phyloP scores from a whole-genome alignment of 2,797 vertebrate species.

The Enteromius afrohamiltoni region DNA sequence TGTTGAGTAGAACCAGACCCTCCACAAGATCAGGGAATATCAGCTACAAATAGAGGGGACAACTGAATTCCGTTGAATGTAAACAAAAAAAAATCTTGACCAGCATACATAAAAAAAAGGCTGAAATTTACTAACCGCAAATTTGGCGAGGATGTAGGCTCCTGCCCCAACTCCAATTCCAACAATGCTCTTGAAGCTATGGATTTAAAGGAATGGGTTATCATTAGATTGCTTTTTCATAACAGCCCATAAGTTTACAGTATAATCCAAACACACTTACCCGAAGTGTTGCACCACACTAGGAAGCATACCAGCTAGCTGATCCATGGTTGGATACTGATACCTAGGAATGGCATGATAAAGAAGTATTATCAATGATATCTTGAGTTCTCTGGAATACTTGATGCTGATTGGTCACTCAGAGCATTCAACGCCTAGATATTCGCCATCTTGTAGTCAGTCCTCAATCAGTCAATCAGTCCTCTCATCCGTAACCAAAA shows the following conservation, averaged over 20 bases:
- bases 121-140: constrained; percentile 85
- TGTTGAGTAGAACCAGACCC: constrained; percentile 94
- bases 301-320: constrained; percentile 93
- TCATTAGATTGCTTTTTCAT: background rate
- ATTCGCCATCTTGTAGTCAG: background rate
- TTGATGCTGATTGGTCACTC: background rate
- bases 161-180: constrained; percentile 96
- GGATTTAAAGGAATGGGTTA: background rate
- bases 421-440: background rate
- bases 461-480: background rate
- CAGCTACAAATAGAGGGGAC: constrained; percentile 74
- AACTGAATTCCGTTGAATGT: background rate
- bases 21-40: constrained; percentile 95
- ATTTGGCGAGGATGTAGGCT: constrained; percentile 93
- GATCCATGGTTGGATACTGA: constrained; percentile 98
- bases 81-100: background rate
- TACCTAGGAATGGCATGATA: constrained; percentile 76
- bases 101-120: background rate
- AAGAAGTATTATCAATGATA: background rate
- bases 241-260: background rate
- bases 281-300: constrained; percentile 96
- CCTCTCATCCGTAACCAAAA: background rate
- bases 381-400: background rate
- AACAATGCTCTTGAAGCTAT: constrained; percentile 94
- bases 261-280: constrained; percentile 70